phyloP scores from a whole-genome alignment of 2,888 invertebrate species.

The Sthenelais limicola region DNA sequence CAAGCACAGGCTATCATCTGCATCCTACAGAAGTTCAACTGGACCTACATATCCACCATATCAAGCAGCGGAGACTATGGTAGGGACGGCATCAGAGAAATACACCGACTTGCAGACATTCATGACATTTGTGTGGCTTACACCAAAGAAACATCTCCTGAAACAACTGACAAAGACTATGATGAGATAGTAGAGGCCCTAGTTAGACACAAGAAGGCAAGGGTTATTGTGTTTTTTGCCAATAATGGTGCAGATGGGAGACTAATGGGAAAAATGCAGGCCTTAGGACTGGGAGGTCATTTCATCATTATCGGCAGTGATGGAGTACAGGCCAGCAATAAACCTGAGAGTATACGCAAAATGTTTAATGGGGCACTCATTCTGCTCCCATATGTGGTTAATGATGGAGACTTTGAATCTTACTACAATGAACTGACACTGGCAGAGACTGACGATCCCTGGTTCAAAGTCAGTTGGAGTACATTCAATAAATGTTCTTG shows the following conservation, averaged over 20 bases:
- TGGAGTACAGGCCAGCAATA: too few relatives aligned
- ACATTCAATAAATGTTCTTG: too few relatives aligned
- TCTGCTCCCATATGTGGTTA: too few relatives aligned
- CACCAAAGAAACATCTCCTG: background rate
- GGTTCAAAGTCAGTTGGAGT: too few relatives aligned
- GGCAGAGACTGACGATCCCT: too few relatives aligned
- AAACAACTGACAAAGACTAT: conserved; percentile 2
- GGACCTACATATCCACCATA: conserved; percentile 84
- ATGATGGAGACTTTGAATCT: too few relatives aligned
- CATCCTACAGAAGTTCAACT: conserved; percentile 74
- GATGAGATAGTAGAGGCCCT: background rate
- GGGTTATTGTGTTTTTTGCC: conserved; percentile 13
- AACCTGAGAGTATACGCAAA: too few relatives aligned
- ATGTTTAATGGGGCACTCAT: too few relatives aligned
- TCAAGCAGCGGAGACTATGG: conserved; percentile 78
- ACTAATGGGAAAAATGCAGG: background rate
- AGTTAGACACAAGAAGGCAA: background rate
- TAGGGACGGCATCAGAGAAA: conserved; percentile 53
- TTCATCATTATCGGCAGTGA: conserved; percentile 4
- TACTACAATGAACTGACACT: too few relatives aligned
- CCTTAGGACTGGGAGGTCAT: background rate
- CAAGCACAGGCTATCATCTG: conserved; percentile 57
- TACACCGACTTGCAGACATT: conserved; percentile 11
- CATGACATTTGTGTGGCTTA: conserved; percentile 13
- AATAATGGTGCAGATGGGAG: too few relatives aligned